Percentiles rank a stretch among this genome's conserved stretches.
Evolutionary conservation across 2,113 vertebrate species (phyloP).

Genomic region (Thamnophis sirtalis): DNA sequence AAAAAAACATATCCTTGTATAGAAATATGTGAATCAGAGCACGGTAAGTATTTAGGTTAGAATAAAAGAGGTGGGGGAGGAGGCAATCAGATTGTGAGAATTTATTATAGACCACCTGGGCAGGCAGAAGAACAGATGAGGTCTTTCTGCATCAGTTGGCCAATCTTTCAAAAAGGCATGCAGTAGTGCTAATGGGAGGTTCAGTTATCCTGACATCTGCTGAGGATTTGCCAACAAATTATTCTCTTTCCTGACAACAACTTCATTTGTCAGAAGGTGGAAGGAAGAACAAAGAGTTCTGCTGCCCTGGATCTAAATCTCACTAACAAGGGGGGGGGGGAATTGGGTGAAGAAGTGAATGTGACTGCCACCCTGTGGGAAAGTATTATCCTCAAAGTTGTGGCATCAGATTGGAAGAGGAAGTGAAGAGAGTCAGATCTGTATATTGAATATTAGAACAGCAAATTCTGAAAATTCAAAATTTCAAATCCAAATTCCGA

Average conservation of each 20-base stretch:
- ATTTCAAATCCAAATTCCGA: background rate
- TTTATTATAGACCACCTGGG: background rate
- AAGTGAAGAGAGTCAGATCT: background rate
- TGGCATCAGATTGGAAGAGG: background rate
- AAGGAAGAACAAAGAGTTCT: background rate
- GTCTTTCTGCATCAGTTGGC: background rate
- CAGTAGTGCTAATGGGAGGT: background rate
- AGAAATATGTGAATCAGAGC: background rate
- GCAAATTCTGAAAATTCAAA: background rate
- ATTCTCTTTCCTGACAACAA: background rate
- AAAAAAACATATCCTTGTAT: background rate
- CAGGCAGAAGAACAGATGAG: background rate
- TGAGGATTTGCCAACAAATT: background rate
- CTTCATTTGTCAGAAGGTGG: background rate
- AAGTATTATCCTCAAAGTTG: background rate
- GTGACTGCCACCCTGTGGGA: background rate
- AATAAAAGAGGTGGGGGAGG: background rate
- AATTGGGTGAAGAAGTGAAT: background rate
- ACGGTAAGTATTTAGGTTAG: background rate
- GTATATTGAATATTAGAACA: background rate
- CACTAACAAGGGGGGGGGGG: background rate
- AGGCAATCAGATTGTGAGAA: background rate
- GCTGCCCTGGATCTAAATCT: background rate
- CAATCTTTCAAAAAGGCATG: background rate
- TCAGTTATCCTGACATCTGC: background rate